Conservation (phyloP, 2,888 invertebrate species). For the Pachliopta kotzebuea region DNA sequence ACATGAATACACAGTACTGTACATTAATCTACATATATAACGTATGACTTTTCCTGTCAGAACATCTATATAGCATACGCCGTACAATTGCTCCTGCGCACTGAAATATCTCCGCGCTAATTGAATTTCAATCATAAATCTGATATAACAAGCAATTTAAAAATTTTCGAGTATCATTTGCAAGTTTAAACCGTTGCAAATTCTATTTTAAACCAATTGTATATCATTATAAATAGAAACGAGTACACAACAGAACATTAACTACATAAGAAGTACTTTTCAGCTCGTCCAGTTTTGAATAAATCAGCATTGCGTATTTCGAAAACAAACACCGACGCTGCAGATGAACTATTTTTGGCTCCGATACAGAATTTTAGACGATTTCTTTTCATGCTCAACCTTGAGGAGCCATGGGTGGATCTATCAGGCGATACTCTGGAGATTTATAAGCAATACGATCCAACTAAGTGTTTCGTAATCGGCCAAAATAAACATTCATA, state of each 20-base stretch:
- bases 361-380: constrained; percentile 61
- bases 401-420: constrained; percentile 58
- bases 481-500: constrained; percentile 75
- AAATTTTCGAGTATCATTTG: background rate
- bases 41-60: constrained; percentile 61
- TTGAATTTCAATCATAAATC: constrained; percentile 8
- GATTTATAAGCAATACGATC: constrained; percentile 61
- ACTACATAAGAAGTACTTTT: constrained; percentile 40
- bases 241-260: constrained; percentile 42
- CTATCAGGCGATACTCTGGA: constrained; percentile 62
- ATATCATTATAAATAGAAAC: constrained; percentile 23
- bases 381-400: constrained; percentile 56
- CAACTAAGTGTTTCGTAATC: constrained; percentile 71
- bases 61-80: constrained; percentile 44
- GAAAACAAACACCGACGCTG: constrained; percentile 45
- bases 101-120: constrained; percentile 4
- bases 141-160: background rate
- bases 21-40: constrained; percentile 54
- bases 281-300: constrained; percentile 43
- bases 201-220: background rate
- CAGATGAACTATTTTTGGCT: constrained; percentile 57
- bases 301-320: constrained; percentile 46
- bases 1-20: constrained; percentile 55
- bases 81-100: constrained; percentile 6
- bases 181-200: no score